Percentiles rank a stretch among this genome's conserved stretches.
These are phyloP conservation scores for Acronicta alni DNA, from an alignment of 2,888 invertebrate species.

Conservation along the genomic window DNA sequence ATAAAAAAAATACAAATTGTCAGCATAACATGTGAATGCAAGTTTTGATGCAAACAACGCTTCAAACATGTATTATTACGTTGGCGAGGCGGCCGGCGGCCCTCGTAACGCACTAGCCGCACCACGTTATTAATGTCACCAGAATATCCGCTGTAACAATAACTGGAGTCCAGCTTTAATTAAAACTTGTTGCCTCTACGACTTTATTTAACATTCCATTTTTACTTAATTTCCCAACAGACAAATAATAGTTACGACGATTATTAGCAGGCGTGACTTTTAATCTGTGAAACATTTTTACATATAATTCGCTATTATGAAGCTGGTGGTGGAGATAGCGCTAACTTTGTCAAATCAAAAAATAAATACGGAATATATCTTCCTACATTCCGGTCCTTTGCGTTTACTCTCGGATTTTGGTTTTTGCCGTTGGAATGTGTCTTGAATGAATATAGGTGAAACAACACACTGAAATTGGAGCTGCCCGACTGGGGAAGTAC, in stretches of 20 bases:
- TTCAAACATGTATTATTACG: too few relatives aligned
- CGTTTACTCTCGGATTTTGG: background rate
- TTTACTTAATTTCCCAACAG: constrained; percentile 46
- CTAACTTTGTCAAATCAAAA: background rate
- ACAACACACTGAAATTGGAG: too few relatives aligned
- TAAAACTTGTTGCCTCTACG: constrained; percentile 39
- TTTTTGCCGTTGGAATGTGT: background rate
- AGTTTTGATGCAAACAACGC: too few relatives aligned
- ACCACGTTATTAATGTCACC: constrained; percentile 32
- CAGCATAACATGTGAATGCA: too few relatives aligned
- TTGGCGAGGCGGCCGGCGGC: too few relatives aligned
- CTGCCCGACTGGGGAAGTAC: too few relatives aligned
- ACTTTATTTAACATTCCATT: constrained; percentile 36
- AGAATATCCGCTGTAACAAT: constrained; percentile 36
- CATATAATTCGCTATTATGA: constrained; percentile 17
- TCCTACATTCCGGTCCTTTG: background rate
- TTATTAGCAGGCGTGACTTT: constrained; percentile 22
- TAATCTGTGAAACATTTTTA: constrained; percentile 26
- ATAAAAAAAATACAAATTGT: too few relatives aligned
- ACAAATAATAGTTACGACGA: constrained; percentile 39
- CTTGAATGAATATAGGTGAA: too few relatives aligned
- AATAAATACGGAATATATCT: background rate
- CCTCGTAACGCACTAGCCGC: constrained; percentile 8
- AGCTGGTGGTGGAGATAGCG: background rate
- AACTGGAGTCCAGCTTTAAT: constrained; percentile 39